These are phyloP conservation scores for Takifugu rubripes DNA, from an alignment of 2,797 vertebrate species.

Conservation along the genomic window DNA sequence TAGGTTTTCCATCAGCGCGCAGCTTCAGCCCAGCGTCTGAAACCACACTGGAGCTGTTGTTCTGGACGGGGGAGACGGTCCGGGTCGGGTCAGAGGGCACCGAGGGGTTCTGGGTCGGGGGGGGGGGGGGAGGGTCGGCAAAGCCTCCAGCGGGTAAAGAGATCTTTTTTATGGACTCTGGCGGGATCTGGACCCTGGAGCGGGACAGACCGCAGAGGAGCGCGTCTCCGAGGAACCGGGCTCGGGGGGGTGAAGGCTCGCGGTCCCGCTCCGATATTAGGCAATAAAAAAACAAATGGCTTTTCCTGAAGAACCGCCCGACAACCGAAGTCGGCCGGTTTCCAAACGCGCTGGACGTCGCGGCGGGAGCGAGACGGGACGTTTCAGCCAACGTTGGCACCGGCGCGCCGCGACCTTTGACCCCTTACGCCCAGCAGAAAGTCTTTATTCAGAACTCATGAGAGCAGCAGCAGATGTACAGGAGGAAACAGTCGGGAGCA, in stretches of 20 bases:
- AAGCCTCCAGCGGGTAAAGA: conserved; percentile 48
- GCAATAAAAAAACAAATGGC: conserved; percentile 9
- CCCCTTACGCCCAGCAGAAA: too few relatives aligned
- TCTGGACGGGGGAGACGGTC: conserved; percentile 61
- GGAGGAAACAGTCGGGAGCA: neutral
- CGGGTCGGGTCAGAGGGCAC: conserved; percentile 58
- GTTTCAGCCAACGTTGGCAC: too few relatives aligned
- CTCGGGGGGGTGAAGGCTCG: too few relatives aligned
- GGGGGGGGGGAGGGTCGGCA: conserved; percentile 24
- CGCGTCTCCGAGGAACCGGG: too few relatives aligned
- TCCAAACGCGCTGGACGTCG: too few relatives aligned
- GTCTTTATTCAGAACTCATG: too few relatives aligned
- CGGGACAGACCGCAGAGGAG: conserved; percentile 22
- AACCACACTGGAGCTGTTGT: too few relatives aligned
- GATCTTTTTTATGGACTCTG: conserved; percentile 25
- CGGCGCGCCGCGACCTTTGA: too few relatives aligned
- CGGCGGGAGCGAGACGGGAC: too few relatives aligned
- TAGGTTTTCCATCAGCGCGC: conserved; percentile 67
- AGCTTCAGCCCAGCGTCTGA: too few relatives aligned
- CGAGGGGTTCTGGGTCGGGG: conserved; percentile 31
- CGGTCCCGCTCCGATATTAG: neutral
- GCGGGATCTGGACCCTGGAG: conserved; percentile 12
- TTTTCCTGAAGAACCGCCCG: conserved; percentile 4
- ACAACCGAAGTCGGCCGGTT: too few relatives aligned
- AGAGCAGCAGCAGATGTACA: neutral